Base-by-base conservation (phyloP, 1,140 invertebrate genomes). In the Drosophila punjabiensis region DNA sequence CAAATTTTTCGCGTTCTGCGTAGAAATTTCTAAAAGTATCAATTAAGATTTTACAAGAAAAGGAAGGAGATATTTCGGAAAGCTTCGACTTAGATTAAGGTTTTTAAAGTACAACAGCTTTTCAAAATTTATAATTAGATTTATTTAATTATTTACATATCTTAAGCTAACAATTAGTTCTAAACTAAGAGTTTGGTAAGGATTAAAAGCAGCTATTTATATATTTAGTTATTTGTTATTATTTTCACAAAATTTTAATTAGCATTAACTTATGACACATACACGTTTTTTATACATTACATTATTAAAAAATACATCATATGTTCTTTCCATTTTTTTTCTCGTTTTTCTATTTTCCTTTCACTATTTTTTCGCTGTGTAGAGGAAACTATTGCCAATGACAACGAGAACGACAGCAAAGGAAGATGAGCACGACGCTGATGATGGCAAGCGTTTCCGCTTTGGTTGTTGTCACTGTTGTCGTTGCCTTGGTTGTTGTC, bases 381-480 rank as follows among this genome's bases (percentile, higher is more conserved):
- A 61, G 43, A 53, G 20, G 55, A 84, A 88, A 88, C 84, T 88
- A 88, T 88, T 89, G 84, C 81, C 85, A 89, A 79, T 90, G 86
- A 82, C 81, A 89, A 88, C 67, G 50, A 45, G 56, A 47, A 65
- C 76, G 77, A 53, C 70, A 47, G 53, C 65, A 59, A 74, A 65
- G 61, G 70, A 74, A 66, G 82, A 83, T 70, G 84, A 87, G 73
- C 73, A 84, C 76, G 78, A 78, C 75, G 71, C 76, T 86, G 86
- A 89, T 85, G 85, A 88, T 85, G 82, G 81, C 85, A 89, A 89
- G 86, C 79, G 86, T 78, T 90, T 90, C 85, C 86, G 81, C 66
- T 67, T 69, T 85, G 76, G 58, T 55, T 78, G 70, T 74, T 74
- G 70, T 41, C 53, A 60, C 67, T 48, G 67, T 60, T 71, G 69